phyloP scores from a whole-genome alignment of 2,113 vertebrate genomes.

The Narcine bancroftii region DNA sequence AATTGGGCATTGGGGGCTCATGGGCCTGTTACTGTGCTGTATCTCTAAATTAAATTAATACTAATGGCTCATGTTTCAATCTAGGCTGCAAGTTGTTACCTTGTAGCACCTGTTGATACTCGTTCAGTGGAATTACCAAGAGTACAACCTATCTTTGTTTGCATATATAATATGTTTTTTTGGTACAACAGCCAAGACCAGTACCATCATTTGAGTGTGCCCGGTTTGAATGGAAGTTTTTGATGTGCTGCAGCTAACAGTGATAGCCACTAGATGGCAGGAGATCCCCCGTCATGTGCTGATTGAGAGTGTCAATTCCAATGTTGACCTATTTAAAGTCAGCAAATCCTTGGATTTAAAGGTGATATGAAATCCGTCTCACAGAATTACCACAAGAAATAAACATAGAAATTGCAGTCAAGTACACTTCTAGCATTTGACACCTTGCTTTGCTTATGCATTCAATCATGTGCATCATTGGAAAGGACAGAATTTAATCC shows the following conservation, averaged over 20 bases:
- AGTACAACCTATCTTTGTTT: not conserved
- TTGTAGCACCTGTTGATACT: not conserved
- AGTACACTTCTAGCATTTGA: not conserved
- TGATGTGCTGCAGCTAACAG: not conserved
- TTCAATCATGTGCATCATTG: too few relatives aligned
- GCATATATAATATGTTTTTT: not conserved
- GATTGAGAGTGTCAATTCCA: not conserved
- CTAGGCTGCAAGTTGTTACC: not conserved
- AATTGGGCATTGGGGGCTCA: too few relatives aligned
- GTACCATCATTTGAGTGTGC: not conserved
- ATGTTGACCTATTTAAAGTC: not conserved
- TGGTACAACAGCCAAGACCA: not conserved
- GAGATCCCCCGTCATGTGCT: not conserved
- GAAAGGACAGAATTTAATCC: too few relatives aligned
- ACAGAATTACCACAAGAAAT: not conserved
- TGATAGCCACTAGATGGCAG: conserved; percentile 6
- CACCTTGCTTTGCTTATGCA: too few relatives aligned
- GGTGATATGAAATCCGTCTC: not conserved
- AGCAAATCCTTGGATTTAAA: not conserved
- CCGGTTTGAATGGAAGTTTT: not conserved
- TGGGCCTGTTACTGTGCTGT: too few relatives aligned
- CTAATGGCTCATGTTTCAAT: not conserved
- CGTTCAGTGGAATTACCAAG: not conserved
- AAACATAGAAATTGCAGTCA: not conserved
- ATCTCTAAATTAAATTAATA: too few relatives aligned